These are phyloP conservation scores for Eupithecia abbreviata DNA, from an alignment of 2,888 invertebrate species.

Conservation along the genomic window DNA sequence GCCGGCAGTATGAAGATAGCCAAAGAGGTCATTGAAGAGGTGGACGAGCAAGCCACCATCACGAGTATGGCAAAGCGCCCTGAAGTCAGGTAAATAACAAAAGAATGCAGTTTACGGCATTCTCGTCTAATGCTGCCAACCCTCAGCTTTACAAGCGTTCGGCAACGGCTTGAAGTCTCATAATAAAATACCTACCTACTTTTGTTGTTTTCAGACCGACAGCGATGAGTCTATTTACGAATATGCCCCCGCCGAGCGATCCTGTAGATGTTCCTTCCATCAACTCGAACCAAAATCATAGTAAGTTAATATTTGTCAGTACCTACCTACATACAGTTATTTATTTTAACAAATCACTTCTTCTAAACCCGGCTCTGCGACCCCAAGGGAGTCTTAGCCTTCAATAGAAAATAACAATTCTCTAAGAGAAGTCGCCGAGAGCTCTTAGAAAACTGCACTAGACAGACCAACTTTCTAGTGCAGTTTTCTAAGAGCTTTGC, in stretches of 20 bases:
- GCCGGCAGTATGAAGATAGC: constrained; percentile 86
- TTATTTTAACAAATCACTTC: neutral
- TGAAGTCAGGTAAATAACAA: constrained; percentile 66
- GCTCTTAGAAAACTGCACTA: too few relatives aligned
- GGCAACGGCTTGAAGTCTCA: constrained; percentile 78
- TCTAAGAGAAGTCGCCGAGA: neutral
- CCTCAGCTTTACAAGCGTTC: constrained; percentile 71
- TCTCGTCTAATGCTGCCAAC: constrained; percentile 47
- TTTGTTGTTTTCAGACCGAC: constrained; percentile 78
- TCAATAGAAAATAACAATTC: neutral
- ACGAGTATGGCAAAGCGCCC: constrained; percentile 87
- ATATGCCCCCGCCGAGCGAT: constrained; percentile 84
- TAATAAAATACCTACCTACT: neutral
- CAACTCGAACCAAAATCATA: constrained; percentile 56
- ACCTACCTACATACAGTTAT: neutral
- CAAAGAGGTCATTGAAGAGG: constrained; percentile 89
- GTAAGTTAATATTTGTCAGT: constrained; percentile 54
- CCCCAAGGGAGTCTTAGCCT: neutral
- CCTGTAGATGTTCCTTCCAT: constrained; percentile 86
- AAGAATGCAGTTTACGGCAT: neutral
- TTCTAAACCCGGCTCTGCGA: neutral
- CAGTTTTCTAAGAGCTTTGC: neutral
- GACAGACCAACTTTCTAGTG: neutral
- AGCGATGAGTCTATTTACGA: constrained; percentile 85
- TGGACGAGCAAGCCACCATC: constrained; percentile 92